Conservation (phyloP, 2,888 invertebrate species). For the Agrypnus murinus region DNA sequence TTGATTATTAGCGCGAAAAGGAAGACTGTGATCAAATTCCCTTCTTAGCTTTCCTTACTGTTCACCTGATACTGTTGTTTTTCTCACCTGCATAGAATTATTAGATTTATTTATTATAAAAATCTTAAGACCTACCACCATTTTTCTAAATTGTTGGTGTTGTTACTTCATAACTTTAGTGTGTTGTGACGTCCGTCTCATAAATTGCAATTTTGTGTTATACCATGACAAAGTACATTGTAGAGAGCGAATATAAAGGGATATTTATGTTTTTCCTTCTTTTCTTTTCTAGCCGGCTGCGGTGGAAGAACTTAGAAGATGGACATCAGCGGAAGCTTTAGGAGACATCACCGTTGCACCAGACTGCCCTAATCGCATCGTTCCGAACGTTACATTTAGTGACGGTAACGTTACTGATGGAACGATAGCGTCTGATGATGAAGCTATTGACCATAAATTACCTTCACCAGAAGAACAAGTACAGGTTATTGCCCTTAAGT, state of each 20-base stretch:
- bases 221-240: too few relatives aligned
- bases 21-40: conserved; percentile 52
- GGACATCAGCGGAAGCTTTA: conserved; percentile 88
- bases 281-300: conserved; percentile 85
- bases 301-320: conserved; percentile 85
- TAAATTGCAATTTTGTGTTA: too few relatives aligned
- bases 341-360: conserved; percentile 88
- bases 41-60: conserved; percentile 41
- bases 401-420: conserved; percentile 73
- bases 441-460: conserved; percentile 88
- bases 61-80: conserved; percentile 38
- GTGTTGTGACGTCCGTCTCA: too few relatives aligned
- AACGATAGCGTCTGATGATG: conserved; percentile 75
- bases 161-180: too few relatives aligned
- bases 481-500: conserved; percentile 88
- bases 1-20: conserved; percentile 12
- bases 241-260: not conserved
- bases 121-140: too few relatives aligned
- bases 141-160: too few relatives aligned
- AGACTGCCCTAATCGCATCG: conserved; percentile 84
- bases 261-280: conserved; percentile 32
- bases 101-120: not conserved
- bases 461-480: conserved; percentile 93
- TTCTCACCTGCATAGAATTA: conserved; percentile 27
- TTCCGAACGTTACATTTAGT: conserved; percentile 70